These are phyloP conservation scores for Notoglanidium macrostoma DNA, from an alignment of 2,797 vertebrate species.

Conservation along the genomic window DNA sequence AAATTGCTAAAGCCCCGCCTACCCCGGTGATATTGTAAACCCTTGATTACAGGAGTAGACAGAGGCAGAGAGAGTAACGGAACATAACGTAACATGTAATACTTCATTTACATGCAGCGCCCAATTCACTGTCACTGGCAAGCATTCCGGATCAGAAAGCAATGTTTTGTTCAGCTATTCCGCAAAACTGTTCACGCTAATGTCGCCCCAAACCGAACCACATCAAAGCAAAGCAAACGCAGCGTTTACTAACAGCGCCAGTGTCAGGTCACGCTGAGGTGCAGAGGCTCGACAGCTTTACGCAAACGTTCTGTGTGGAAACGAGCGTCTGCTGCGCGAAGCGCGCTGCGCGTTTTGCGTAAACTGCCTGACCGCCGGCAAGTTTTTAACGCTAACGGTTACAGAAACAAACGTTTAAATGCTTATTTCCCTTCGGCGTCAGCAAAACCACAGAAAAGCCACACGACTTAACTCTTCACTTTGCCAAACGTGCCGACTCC, in stretches of 20 bases:
- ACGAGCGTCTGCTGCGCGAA: not conserved
- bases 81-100: not conserved
- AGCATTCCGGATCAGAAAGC: not conserved
- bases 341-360: conserved; percentile 61
- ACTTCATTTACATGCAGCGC: not conserved
- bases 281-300: conserved; percentile 8
- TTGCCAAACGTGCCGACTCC: conserved; percentile 98
- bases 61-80: not conserved
- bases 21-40: not conserved
- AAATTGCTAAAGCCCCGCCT: no score
- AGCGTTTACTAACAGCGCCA: conserved; percentile 4
- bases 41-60: not conserved
- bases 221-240: not conserved
- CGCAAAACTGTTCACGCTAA: no score
- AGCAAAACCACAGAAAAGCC: conserved; percentile 39
- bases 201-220: no score
- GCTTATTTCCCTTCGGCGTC: not conserved
- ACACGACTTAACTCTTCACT: conserved; percentile 96
- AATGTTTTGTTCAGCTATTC: not conserved
- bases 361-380: conserved; percentile 61
- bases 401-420: conserved; percentile 37
- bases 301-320: conserved; percentile 38
- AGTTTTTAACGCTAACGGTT: conserved; percentile 63
- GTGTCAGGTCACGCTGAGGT: not conserved
- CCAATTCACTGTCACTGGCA: not conserved